A percentile compares a stretch with the other conserved stretches of the same genome.
phyloP scores from a whole-genome alignment of 2,888 invertebrate species.

The Dexiosoma caninum region DNA sequence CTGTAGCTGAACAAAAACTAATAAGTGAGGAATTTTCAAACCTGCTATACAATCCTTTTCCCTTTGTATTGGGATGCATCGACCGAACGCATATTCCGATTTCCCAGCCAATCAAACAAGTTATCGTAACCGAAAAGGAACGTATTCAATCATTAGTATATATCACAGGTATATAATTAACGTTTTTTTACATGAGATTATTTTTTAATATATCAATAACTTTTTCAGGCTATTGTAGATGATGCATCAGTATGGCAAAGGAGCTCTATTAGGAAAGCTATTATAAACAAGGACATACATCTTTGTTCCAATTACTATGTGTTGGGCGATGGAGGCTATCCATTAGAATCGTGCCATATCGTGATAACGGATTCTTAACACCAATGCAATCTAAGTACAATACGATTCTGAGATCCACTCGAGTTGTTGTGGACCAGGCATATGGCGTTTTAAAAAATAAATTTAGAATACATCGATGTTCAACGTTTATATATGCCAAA shows the following conservation, averaged over 20 bases:
- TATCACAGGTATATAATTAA: no score
- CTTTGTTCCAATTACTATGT: constrained; percentile 27
- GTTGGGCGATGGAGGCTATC: constrained; percentile 53
- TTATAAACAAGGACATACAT: constrained; percentile 26
- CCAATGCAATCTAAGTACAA: constrained; percentile 44
- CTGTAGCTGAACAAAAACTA: no score
- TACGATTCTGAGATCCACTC: constrained; percentile 38
- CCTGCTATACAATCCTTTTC: no score
- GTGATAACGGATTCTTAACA: constrained; percentile 48
- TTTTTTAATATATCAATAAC: no score
- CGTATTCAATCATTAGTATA: no score
- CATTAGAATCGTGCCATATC: constrained; percentile 48
- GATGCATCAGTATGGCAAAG: constrained; percentile 38
- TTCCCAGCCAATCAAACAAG: no score
- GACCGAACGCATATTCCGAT: no score
- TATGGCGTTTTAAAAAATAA: constrained; percentile 27
- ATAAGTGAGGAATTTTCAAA: no score
- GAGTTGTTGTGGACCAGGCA: constrained; percentile 54
- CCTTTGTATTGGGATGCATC: no score
- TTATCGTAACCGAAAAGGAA: no score
- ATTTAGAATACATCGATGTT: constrained; percentile 23
- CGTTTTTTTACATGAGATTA: no score
- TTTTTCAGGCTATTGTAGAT: constrained; percentile 39
- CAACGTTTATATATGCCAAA: constrained; percentile 33
- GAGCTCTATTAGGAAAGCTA: constrained; percentile 27